Evolutionary conservation across 2,888 invertebrate species (phyloP).

Genomic region (Pardosa pseudoannulata): DNA sequence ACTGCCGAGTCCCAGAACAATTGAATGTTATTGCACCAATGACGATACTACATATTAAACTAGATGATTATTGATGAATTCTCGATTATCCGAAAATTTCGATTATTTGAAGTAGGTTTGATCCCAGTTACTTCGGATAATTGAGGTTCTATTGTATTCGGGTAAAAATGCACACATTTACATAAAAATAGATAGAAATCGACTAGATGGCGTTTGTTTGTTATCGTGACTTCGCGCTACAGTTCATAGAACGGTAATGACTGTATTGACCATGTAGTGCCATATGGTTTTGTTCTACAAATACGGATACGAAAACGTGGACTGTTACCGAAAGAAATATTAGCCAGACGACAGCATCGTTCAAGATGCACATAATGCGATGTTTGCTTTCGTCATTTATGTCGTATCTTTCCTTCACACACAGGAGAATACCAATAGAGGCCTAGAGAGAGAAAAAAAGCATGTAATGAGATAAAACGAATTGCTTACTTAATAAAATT

Average conservation of each 20-base stretch:
- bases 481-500: too few species aligned
- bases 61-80: too few species aligned
- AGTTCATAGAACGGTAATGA: neutral
- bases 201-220: neutral
- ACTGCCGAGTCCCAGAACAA: too few species aligned
- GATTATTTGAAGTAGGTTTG: too few species aligned
- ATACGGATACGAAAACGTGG: constrained; percentile 58
- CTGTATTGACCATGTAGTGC: constrained; percentile 7
- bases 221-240: neutral
- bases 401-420: constrained; percentile 50
- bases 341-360: constrained; percentile 37
- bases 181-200: too few species aligned
- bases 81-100: too few species aligned
- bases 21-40: too few species aligned
- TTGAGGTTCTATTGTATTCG: too few species aligned
- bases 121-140: too few species aligned
- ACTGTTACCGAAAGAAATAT: constrained; percentile 48
- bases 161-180: too few species aligned
- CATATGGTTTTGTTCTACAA: constrained; percentile 44
- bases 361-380: constrained; percentile 26
- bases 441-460: constrained; percentile 35
- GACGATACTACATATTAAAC: too few species aligned
- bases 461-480: too few species aligned
- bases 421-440: constrained; percentile 35
- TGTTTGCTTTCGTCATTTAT: constrained; percentile 55